Evolutionary conservation across 2,888 invertebrate genomes (phyloP), one percentile per base, ranked within the genome.

Genomic region (Gisinianus flammeolus): DNA sequence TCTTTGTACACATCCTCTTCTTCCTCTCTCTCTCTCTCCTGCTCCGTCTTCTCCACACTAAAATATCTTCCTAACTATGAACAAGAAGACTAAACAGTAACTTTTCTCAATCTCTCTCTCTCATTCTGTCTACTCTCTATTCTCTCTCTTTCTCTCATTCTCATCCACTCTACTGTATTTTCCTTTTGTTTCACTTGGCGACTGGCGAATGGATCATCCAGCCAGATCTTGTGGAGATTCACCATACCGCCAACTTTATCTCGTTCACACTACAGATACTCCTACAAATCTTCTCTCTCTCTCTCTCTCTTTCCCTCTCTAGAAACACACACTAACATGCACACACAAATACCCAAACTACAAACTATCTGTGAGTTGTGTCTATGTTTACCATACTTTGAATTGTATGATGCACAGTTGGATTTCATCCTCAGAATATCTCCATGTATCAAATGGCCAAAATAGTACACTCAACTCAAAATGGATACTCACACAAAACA

Each of bases 61-160:
- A 44, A 44, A 19, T 44, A 44, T 44, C 44, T 44, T 44, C 44
- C 12, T 19, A 44, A 44, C 44, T 44, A 19, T 44, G 44, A 12
- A 35, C 35, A 35, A 12, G 44, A 24, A 33, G 8, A 69, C 70
- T 58, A 71, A 77, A 62, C 28, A 64, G 64, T 68, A 56, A 64
- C 77, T 64, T 64, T 44, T 64, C 71, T 64, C 35, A 30, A 33
- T 76, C 76, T 68, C 62, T 64, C 64, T 64, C n/a, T 35, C 35
- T 68, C 68, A 68, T 68, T 26, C 12, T 62, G 62, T 66, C 19
- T 28, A 28, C 4, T 28, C 66, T 28, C 76, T 30, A 28, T 56
- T 30, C 76, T 68, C 30, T 75, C 75, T 66, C 52, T 56, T 31
- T 30, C 26, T 26, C 62, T 62, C 62, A 62, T n/a, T 12, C 24